Base-by-base conservation (phyloP, 2,113 vertebrate species). In the Rhinoptilus africanus region DNA sequence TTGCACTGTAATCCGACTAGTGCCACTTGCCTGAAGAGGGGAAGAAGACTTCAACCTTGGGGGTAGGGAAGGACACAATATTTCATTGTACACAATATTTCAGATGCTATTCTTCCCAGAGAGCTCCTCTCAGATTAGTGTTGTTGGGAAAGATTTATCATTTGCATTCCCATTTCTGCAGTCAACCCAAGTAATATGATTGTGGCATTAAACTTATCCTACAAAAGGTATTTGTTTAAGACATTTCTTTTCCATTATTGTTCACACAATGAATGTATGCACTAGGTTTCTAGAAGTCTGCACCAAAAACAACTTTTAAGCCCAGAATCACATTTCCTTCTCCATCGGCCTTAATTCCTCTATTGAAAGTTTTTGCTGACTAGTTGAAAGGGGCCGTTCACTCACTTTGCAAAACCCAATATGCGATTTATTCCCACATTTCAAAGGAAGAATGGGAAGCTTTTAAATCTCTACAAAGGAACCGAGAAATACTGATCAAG, bases 381-480 rank as follows among this genome's bases (percentile, higher is more conserved):
- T 92, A 95, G 93, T 91, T 95, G 97, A 97, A 96, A 97, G 89
- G 93, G 85, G 89, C 91, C 30, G 57, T 94, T 94, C 88, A 69
- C 93, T 97, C 88, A 97, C 97, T 97, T 94, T 79, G 93, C 93
- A 97, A 96, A 93, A 92, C 88, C 96, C 96, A 96, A 94, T 94
- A 97, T 95, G 89, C 63, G 75, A 91, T 96, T 97, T 92, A 96
- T 90, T 95, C 94, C 95, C 92, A 96, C 88, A 79, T 95, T 94
- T 96, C 96, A 96, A 96, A 97, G 93, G 97, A 96, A 97, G 96
- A 97, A 94, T 89, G 76, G 92, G 95, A 95, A 92, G 94, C 95
- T 92, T 97, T 97, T 74, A 93, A 96, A 94, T 81, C 94, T 96
- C 97, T 97, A 96, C 97, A 93, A 96, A 97, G 90, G 93, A 94